Evolutionary conservation across 2,888 invertebrate genomes (phyloP).

Genomic region (Girardia tigrina): DNA sequence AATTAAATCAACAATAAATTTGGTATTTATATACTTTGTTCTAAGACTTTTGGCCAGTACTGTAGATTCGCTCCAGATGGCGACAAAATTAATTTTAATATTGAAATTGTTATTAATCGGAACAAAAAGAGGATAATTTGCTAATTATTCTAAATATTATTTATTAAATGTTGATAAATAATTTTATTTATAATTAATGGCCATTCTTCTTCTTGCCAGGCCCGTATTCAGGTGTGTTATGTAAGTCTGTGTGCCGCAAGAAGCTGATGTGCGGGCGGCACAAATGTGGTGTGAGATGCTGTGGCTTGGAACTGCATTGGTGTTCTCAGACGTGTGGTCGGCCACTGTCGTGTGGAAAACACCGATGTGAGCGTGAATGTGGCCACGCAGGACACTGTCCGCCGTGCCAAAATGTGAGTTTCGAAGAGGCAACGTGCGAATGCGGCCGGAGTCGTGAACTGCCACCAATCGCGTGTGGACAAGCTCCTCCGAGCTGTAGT

Average conservation of each 20-base stretch:
- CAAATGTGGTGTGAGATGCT: neutral
- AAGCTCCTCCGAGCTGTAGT: conserved; percentile 66
- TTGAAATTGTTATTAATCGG: too few relatives aligned
- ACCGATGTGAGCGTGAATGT: conserved; percentile 72
- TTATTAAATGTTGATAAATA: too few relatives aligned
- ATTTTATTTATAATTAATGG: too few relatives aligned
- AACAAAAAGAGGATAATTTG: too few relatives aligned
- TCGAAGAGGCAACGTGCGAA: conserved; percentile 63
- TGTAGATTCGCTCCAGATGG: too few relatives aligned
- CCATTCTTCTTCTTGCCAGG: too few relatives aligned
- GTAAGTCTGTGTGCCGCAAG: neutral
- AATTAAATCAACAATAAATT: too few relatives aligned
- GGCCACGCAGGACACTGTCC: conserved; percentile 60
- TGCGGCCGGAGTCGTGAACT: conserved; percentile 72
- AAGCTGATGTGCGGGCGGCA: neutral
- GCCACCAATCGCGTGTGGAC: conserved; percentile 84
- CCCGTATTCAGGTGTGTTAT: neutral
- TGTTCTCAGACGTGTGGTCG: conserved; percentile 61
- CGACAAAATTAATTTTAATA: too few relatives aligned
- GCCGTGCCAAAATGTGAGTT: conserved; percentile 61
- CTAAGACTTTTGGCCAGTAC: too few relatives aligned
- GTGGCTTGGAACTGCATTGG: conserved; percentile 55
- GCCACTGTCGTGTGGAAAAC: conserved; percentile 69
- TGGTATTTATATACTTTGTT: too few relatives aligned
- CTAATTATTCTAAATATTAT: too few relatives aligned